phyloP scores from a whole-genome alignment of 2,113 vertebrate species.

The Mastomys coucha region DNA sequence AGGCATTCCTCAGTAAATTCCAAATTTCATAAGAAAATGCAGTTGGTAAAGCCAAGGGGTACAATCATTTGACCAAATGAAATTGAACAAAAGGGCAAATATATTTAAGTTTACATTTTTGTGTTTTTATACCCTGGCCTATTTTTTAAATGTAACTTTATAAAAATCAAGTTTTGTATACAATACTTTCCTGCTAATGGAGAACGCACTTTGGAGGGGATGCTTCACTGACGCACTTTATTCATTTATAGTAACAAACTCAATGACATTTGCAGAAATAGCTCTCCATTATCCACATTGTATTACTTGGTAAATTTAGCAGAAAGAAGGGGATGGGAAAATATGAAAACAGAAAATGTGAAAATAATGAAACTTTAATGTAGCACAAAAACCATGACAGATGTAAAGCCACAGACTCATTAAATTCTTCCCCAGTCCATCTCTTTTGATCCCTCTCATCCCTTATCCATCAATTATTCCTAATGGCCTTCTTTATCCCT shows the following conservation, averaged over 20 bases:
- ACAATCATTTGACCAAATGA: constrained; percentile 37
- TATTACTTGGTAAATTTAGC: constrained; percentile 91
- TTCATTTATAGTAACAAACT: constrained; percentile 85
- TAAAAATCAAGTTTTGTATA: constrained; percentile 68
- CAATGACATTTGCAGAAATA: constrained; percentile 87
- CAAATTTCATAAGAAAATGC: constrained; percentile 26
- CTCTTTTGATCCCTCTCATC: constrained; percentile 85
- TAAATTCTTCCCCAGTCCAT: constrained; percentile 86
- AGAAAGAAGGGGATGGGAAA: constrained; percentile 87
- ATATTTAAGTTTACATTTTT: constrained; percentile 2
- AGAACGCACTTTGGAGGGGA: constrained; percentile 84
- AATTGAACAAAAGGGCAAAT: constrained; percentile 60
- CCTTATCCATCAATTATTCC: constrained; percentile 84
- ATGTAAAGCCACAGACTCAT: constrained; percentile 87
- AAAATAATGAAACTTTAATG: constrained; percentile 91
- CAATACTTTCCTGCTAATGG: constrained; percentile 82
- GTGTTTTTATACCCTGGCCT: constrained; percentile 56
- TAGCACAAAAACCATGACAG: constrained; percentile 87
- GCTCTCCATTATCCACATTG: constrained; percentile 86
- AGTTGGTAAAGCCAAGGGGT: background rate
- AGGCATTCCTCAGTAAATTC: constrained; percentile 7
- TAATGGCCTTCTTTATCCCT: constrained; percentile 78
- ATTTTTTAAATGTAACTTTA: constrained; percentile 43
- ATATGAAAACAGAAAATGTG: constrained; percentile 89
- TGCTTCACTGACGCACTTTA: constrained; percentile 81